Percentiles rank a stretch among this genome's conserved stretches.
These are phyloP conservation scores for Galerucella pusilla DNA, from an alignment of 2,888 invertebrate genomes.

Conservation along the genomic window DNA sequence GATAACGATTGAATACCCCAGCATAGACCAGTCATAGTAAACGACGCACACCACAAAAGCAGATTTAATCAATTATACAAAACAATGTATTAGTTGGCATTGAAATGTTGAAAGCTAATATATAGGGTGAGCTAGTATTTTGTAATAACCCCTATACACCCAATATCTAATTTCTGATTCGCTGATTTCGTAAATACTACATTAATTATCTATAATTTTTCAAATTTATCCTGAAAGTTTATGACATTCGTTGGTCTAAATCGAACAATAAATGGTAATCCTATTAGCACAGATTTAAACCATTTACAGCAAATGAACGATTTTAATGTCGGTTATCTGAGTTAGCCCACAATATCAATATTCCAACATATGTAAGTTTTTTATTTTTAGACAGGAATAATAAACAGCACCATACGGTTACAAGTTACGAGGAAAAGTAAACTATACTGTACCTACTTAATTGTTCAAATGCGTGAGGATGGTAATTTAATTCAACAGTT, in stretches of 20 bases:
- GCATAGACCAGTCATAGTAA: neutral
- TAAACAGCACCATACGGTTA: constrained; percentile 20
- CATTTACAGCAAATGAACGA: constrained; percentile 2
- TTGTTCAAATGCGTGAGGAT: constrained; percentile 14
- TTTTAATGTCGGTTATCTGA: neutral
- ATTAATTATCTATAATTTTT: too few species aligned
- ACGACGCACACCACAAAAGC: neutral
- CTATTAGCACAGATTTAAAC: neutral
- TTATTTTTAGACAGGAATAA: constrained; percentile 24
- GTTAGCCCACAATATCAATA: constrained; percentile 12
- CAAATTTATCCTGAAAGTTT: neutral
- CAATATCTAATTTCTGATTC: too few species aligned
- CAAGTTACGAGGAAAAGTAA: constrained; percentile 21
- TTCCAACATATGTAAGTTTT: constrained; percentile 15
- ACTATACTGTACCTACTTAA: neutral
- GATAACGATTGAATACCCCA: constrained; percentile 8
- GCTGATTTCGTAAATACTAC: too few species aligned
- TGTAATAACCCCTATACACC: too few species aligned
- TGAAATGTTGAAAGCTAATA: too few species aligned
- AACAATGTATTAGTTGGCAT: too few species aligned
- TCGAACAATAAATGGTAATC: neutral
- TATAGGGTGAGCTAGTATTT: too few species aligned
- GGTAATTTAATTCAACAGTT: constrained; percentile 1
- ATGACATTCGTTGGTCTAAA: neutral
- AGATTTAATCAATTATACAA: neutral